Evolutionary conservation across 2,888 invertebrate species (phyloP).

Genomic region (Eudemis profundana): DNA sequence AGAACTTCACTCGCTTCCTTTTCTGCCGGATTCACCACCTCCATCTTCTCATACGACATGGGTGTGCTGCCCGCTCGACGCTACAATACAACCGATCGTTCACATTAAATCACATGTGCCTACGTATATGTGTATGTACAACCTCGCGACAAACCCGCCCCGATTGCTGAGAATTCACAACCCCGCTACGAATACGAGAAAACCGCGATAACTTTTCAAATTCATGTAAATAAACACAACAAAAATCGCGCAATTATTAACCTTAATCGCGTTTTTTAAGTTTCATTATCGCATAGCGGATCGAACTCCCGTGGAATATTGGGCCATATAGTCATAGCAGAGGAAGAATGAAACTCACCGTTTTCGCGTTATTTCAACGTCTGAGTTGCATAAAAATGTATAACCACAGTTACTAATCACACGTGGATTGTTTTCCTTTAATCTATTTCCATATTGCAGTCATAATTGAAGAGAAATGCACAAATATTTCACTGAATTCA

Average conservation of each 20-base stretch:
- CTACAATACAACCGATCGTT: slow-evolving; percentile 74
- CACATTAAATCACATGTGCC: slow-evolving; percentile 81
- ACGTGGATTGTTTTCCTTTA: slow-evolving; percentile 74
- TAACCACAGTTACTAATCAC: slow-evolving; percentile 62
- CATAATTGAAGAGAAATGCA: slow-evolving; percentile 82
- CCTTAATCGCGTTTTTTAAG: slow-evolving; percentile 87
- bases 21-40: slow-evolving; percentile 88
- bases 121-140: slow-evolving; percentile 79
- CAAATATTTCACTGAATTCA: slow-evolving; percentile 81
- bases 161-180: slow-evolving; percentile 64
- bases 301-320: slow-evolving; percentile 86
- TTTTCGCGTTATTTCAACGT: slow-evolving; percentile 68
- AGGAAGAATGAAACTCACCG: slow-evolving; percentile 83
- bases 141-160: slow-evolving; percentile 76
- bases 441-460: slow-evolving; percentile 81
- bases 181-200: slow-evolving; percentile 70
- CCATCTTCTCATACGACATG: slow-evolving; percentile 86
- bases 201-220: slow-evolving; percentile 85
- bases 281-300: slow-evolving; percentile 87
- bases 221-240: slow-evolving; percentile 86
- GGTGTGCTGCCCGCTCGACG: slow-evolving; percentile 62
- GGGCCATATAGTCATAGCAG: slow-evolving; percentile 85
- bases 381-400: slow-evolving; percentile 66
- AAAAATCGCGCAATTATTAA: slow-evolving; percentile 86
- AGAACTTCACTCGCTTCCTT: slow-evolving; percentile 90